Base-by-base conservation (phyloP, 2,888 invertebrate species). In the Eubasilissa splendida region DNA sequence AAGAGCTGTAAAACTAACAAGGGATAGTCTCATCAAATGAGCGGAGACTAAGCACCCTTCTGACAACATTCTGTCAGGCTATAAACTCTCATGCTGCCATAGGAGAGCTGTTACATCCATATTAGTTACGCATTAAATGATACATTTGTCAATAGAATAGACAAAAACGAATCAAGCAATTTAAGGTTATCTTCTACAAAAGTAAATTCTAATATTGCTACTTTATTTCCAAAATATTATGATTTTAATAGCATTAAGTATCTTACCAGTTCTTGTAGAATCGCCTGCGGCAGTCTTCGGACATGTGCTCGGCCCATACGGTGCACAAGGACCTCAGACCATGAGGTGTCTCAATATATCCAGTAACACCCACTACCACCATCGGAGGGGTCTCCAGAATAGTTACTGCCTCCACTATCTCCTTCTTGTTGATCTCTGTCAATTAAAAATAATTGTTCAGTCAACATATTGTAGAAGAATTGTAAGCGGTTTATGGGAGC, bases 241-340 rank as follows among this genome's bases (percentile, higher is more conserved):
- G 22, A 22, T 22, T 14, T 14, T 0, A 31, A 22, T 31, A 10
- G 33, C 33, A 31, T 31, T 10, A 31, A 56, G 68, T 84, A 84
- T 88, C 91, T 91, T 93, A 99, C 99, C 99, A 99, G 92, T 99
- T 99, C 93, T 99, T 99, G 93, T 99, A 99, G 93, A 99, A 99
- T 85, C 99, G 95, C 87, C 99, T 95, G 86, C 97, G 95, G 90
- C 99, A 99, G 88, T 99, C 99, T 89, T 99, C 99, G 65, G 97
- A 97, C 88, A 99, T 93, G 92, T 99, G 99, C 90, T 99, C 99
- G 74, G 99, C 99, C 96, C 98, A 99, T 76, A 99, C 95, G 77
- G 99, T 98, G 85, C 97, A 96, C 84, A 99, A 92, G 76, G 97
- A 96, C 81, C 99, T 94, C 84, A 99, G 93, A 86, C 99, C 99